Percentiles rank a stretch among this genome's conserved stretches.
These are phyloP conservation scores for Chymomyza costata DNA, from an alignment of 1,140 invertebrate species.

Conservation along the genomic window DNA sequence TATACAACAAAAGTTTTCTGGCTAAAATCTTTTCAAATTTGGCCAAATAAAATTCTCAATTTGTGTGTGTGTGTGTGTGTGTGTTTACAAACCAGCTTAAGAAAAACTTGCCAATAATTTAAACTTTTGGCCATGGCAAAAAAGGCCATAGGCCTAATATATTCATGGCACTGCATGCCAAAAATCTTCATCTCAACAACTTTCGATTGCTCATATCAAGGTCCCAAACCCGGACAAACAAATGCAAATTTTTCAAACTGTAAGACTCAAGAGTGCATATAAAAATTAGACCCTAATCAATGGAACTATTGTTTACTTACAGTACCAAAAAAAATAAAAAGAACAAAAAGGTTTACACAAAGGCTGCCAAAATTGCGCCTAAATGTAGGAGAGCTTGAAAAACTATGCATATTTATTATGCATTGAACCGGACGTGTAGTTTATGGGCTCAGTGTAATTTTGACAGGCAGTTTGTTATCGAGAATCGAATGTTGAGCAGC, in stretches of 20 bases:
- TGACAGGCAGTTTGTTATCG: constrained; percentile 15
- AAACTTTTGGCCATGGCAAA: constrained; percentile 12
- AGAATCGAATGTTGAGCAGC: not conserved
- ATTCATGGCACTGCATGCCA: constrained; percentile 39
- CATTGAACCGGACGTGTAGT: no score
- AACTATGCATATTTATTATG: constrained; percentile 17
- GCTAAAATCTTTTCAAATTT: no score
- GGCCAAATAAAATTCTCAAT: constrained; percentile 43
- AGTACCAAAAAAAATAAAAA: constrained; percentile 6
- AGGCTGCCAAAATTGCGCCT: not conserved
- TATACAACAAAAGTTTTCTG: no score
- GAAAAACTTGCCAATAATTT: constrained; percentile 14
- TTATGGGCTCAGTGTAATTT: constrained; percentile 7
- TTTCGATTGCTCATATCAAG: constrained; percentile 28
- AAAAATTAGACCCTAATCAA: constrained; percentile 51
- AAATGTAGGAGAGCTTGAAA: not conserved
- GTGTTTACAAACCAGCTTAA: constrained; percentile 7
- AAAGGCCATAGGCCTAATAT: constrained; percentile 38
- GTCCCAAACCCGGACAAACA: constrained; percentile 5
- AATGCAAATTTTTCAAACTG: constrained; percentile 44
- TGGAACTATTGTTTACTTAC: constrained; percentile 35
- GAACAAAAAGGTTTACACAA: not conserved
- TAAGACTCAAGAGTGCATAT: constrained; percentile 17
- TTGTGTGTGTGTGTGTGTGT: constrained; percentile 10
- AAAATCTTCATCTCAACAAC: constrained; percentile 42